Conservation (phyloP, 1,140 invertebrate genomes). For the Tribolium madens region DNA sequence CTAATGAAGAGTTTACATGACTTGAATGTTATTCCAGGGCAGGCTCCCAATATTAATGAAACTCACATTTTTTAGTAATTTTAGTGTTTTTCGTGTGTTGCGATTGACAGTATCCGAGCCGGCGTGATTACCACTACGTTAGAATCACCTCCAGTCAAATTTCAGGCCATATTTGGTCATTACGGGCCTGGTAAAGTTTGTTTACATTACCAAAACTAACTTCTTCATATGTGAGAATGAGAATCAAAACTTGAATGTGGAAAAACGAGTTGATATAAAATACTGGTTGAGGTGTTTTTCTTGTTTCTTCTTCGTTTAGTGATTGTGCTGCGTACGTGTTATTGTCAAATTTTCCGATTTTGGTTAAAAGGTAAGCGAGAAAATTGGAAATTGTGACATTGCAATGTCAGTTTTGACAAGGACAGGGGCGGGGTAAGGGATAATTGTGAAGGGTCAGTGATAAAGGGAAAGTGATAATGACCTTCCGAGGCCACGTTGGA, state of each 20-base stretch:
- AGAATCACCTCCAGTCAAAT: too few relatives aligned
- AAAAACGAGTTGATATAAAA: conserved; percentile 4
- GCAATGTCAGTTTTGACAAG: neutral
- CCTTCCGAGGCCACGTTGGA: neutral
- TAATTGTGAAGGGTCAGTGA: neutral
- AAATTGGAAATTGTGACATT: neutral
- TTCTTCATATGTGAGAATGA: conserved; percentile 13
- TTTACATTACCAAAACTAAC: conserved; percentile 5
- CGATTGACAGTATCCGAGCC: too few relatives aligned
- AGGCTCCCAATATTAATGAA: neutral
- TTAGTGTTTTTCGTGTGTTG: neutral
- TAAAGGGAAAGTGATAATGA: neutral
- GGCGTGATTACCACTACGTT: too few relatives aligned
- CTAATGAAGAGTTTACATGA: too few relatives aligned
- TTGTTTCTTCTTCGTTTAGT: conserved; percentile 1
- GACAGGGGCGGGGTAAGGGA: neutral
- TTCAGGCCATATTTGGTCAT: too few relatives aligned
- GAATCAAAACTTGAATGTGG: conserved; percentile 20
- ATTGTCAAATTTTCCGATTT: neutral
- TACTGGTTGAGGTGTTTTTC: neutral
- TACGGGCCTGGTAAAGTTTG: conserved; percentile 8
- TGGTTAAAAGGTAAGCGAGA: neutral
- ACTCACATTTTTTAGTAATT: neutral
- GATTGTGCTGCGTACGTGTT: neutral
- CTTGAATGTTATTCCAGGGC: neutral